A percentile compares a stretch with the other conserved stretches of the same genome.
Conservation (phyloP, 2,113 vertebrate genomes). For the Sapajus apella region DNA sequence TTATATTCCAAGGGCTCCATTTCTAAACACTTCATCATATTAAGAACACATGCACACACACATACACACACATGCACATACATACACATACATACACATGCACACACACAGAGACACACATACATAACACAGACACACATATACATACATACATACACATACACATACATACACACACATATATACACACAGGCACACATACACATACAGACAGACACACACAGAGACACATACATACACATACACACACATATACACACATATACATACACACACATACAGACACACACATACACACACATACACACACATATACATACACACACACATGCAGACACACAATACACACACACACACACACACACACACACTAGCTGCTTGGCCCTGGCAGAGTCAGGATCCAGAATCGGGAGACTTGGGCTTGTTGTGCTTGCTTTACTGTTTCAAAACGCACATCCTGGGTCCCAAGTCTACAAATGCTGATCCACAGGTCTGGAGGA, state of each 20-base stretch:
- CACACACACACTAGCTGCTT: background rate
- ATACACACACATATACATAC: background rate
- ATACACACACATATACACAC: rapidly evolving
- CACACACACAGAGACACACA: too few species aligned
- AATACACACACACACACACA: background rate
- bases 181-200: too few species aligned
- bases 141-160: too few species aligned
- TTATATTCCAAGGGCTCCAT: background rate
- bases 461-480: background rate
- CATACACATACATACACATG: too few species aligned
- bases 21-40: background rate
- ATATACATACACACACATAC: rapidly evolving
- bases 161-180: too few species aligned
- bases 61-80: too few species aligned
- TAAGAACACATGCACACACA: background rate
- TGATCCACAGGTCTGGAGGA: background rate
- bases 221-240: too few species aligned
- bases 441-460: background rate
- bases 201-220: too few species aligned
- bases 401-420: background rate
- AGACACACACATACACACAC: background rate
- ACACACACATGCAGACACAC: too few species aligned
- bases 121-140: too few species aligned
- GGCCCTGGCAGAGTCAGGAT: background rate
- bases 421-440: background rate